Evolutionary conservation across 2,113 vertebrate genomes (phyloP), one percentile per base, ranked within the genome.

Genomic region (Elgaria multicarinata): DNA sequence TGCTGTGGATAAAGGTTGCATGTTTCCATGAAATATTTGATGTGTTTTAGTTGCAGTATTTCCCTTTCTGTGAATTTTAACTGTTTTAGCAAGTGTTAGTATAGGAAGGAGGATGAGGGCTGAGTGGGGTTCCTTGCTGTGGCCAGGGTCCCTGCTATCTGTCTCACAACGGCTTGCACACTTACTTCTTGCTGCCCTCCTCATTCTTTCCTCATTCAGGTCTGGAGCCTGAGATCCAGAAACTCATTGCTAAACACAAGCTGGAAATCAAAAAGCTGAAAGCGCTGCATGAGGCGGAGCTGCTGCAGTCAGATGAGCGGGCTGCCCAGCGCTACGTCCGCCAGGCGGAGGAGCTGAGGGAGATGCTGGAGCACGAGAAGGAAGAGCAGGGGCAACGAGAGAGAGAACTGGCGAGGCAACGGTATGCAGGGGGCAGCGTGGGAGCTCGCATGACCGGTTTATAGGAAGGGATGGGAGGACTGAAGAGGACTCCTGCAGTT

Each of bases 161-260:
- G 7, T 80, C 33, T 31, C 18, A 58, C 31, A 24, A 10, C 28
- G 28, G 7, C 39, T 2, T 0, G 3, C 67, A 9, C 0, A 64
- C 22, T 0, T 3, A 0, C 0, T 85, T 0, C 0, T 85, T 0
- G 33, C 66, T 0, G 0, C 3, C 9, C 14, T 24, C 31, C 31
- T 92, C 0, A 0, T 0, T 62, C 24, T 36, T 26, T 71, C 83
- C 26, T 0, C 2, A 36, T 87, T 77, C 93, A 99, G 99, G 99
- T 58, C 97, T 99, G 93, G 99, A 99, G 94, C 98, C 99, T 0
- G 99, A 99, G 97, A 98, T 99, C 97, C 99, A 99, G 97, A 99
- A 98, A 96, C 97, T 99, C 10, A 97, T 99, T 4, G 96, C 97
- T 16, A 98, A 97, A 92, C 99, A 99, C 96, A 98, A 97, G 75